Percentiles rank a stretch among this genome's conserved stretches.
Conservation (phyloP, 2,888 invertebrate species). For the Pterostichus madidus region DNA sequence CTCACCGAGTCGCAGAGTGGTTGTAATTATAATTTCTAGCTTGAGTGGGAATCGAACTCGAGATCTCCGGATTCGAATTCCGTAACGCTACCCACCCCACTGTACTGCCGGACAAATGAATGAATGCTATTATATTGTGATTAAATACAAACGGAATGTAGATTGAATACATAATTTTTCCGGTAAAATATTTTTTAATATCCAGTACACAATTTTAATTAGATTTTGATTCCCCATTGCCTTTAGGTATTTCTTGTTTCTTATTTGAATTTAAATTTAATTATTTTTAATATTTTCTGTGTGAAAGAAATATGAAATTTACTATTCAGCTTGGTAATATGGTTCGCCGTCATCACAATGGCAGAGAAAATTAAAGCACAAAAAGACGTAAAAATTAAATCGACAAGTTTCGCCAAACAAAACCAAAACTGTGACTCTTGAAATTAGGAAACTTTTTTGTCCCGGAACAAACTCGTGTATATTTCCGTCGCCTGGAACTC, state of each 20-base stretch:
- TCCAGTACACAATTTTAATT: not conserved
- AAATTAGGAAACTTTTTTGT: conserved; percentile 39
- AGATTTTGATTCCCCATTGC: not conserved
- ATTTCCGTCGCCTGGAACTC: conserved; percentile 51
- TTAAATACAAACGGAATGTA: not conserved
- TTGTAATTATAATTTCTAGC: no score
- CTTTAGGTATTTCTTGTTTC: not conserved
- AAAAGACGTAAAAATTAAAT: conserved; percentile 40
- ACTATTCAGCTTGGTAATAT: not conserved
- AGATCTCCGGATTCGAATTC: no score
- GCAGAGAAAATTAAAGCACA: conserved; percentile 28
- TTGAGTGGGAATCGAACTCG: no score
- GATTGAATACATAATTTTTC: not conserved
- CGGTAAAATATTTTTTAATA: not conserved
- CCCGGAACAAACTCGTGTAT: conserved; percentile 34
- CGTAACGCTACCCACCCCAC: no score
- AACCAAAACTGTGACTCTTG: conserved; percentile 31
- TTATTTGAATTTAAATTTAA: not conserved
- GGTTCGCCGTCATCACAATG: not conserved
- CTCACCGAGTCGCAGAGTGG: no score
- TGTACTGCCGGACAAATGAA: no score
- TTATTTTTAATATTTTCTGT: no score
- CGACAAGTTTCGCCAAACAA: conserved; percentile 41
- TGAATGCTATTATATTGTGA: no score
- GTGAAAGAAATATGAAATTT: not conserved